These are phyloP conservation scores for Harpagoxenus sublaevis DNA, from an alignment of 2,888 invertebrate species.

Conservation along the genomic window DNA sequence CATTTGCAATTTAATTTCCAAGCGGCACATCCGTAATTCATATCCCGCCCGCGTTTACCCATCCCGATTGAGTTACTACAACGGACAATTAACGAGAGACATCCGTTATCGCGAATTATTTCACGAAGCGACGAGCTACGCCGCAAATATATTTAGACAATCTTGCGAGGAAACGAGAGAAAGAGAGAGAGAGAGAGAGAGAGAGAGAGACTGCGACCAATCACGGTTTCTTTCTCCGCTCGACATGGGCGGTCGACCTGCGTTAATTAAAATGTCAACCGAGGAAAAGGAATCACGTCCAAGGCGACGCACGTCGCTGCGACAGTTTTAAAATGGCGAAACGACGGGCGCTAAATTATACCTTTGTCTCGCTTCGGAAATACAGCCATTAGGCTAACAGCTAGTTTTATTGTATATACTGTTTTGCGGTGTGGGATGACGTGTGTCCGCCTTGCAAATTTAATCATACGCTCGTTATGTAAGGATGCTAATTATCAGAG, in stretches of 20 bases:
- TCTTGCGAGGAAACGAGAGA: conserved; percentile 4
- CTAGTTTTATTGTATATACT: not conserved
- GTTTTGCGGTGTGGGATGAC: not conserved
- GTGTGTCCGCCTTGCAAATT: not conserved
- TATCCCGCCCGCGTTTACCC: conserved; percentile 29
- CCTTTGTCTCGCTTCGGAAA: not conserved
- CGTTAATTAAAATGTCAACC: conserved; percentile 53
- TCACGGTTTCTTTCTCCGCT: conserved; percentile 12
- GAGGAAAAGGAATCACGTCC: conserved; percentile 15
- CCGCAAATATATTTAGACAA: conserved; percentile 29
- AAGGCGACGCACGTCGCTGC: conserved; percentile 14
- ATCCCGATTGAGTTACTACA: conserved; percentile 65
- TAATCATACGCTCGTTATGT: not conserved
- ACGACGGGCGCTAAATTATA: conserved; percentile 31
- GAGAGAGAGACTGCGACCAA: not conserved
- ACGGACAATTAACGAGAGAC: conserved; percentile 65
- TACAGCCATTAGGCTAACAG: conserved; percentile 12
- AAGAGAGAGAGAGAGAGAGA: not conserved
- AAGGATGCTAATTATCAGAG: not conserved
- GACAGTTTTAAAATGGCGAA: conserved; percentile 17
- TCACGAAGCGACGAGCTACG: conserved; percentile 28
- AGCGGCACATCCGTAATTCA: conserved; percentile 57
- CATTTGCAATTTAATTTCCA: conserved; percentile 56
- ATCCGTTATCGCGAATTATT: conserved; percentile 68
- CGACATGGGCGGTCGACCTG: not conserved